Evolutionary conservation across 1,140 invertebrate genomes (phyloP).

Genomic region (Ostrea edulis): DNA sequence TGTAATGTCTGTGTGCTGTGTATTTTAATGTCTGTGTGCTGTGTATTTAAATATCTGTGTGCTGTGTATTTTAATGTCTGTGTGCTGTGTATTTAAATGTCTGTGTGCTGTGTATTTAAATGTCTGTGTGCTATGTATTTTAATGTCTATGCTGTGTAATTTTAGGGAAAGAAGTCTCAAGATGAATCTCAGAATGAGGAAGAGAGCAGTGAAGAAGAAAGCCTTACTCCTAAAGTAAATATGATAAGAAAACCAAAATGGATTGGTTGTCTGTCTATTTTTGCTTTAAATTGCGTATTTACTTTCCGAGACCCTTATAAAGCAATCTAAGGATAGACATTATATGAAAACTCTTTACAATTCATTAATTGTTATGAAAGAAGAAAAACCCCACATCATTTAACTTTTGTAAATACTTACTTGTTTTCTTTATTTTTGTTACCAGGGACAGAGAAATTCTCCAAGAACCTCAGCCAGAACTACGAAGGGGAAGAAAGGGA

Average conservation of each 20-base stretch:
- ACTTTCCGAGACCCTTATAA: too few species aligned
- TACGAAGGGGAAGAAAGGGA: slow-evolving; percentile 35
- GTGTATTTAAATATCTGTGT: neutral
- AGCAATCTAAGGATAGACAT: too few species aligned
- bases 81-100: neutral
- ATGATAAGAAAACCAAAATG: too few species aligned
- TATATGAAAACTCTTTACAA: too few species aligned
- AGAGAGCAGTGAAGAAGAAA: slow-evolving; percentile 15
- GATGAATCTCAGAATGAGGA: slow-evolving; percentile 21
- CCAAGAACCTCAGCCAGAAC: slow-evolving; percentile 16
- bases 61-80: neutral
- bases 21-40: neutral
- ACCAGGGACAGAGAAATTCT: neutral
- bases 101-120: neutral
- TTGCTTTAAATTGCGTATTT: too few species aligned
- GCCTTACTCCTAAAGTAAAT: slow-evolving; percentile 2
- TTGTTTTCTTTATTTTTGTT: too few species aligned
- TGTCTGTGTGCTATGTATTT: neutral
- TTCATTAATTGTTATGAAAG: too few species aligned
- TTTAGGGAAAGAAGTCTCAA: slow-evolving; percentile 1
- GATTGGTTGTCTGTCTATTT: too few species aligned
- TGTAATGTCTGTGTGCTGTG: neutral
- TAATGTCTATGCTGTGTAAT: too few species aligned
- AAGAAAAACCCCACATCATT: too few species aligned
- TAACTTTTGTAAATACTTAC: too few species aligned